Conservation (phyloP, 92 coral and sea anemone species). For the Parazoanthus swiftii region DNA sequence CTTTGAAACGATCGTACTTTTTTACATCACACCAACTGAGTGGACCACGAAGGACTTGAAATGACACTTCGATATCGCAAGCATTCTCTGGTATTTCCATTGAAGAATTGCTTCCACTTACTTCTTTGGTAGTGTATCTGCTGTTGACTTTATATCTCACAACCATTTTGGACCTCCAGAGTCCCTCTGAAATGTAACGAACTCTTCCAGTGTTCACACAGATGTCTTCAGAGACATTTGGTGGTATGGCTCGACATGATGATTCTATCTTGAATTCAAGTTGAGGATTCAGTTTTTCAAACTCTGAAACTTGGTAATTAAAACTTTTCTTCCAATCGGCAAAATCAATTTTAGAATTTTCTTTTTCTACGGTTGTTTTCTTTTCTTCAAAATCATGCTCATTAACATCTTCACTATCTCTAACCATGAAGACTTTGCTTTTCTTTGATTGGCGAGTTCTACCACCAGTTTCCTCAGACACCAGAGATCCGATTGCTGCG, state of each 20-base stretch:
- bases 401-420: not conserved
- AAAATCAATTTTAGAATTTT: not conserved
- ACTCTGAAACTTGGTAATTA: not conserved
- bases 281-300: not conserved
- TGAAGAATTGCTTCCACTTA: slow-evolving; percentile 7
- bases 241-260: no score
- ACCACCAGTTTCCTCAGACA: not conserved
- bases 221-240: not conserved
- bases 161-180: slow-evolving; percentile 33
- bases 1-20: slow-evolving; percentile 18
- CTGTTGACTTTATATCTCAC: not conserved
- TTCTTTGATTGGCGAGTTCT: not conserved
- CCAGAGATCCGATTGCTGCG: not conserved
- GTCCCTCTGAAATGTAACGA: slow-evolving; percentile 27
- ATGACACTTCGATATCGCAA: slow-evolving; percentile 5
- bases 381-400: not conserved
- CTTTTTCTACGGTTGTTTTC: not conserved
- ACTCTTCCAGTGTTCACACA: slow-evolving; percentile 7
- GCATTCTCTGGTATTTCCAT: slow-evolving; percentile 27
- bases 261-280: no score
- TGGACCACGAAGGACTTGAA: slow-evolving; percentile 12
- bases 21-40: slow-evolving; percentile 33
- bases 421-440: not conserved
- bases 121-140: not conserved
- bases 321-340: not conserved